Percentiles rank a stretch among this genome's conserved stretches.
Evolutionary conservation across 1,140 invertebrate genomes (phyloP).

Genomic region (Monochamus saltuarius): DNA sequence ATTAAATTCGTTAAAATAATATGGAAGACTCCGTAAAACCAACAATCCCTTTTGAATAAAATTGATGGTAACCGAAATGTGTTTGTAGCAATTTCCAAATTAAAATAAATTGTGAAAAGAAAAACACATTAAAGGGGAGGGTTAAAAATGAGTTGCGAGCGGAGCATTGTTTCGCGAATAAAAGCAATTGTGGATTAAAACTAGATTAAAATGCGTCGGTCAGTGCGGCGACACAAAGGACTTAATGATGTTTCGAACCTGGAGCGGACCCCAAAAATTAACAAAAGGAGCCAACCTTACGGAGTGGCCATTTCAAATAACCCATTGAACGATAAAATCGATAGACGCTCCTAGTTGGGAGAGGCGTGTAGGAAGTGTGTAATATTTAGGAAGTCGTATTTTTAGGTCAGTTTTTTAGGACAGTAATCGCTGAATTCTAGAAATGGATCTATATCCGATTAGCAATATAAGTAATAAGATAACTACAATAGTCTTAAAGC

Average conservation of each 20-base stretch:
- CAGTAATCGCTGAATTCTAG: too few relatives aligned
- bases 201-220: slow-evolving; percentile 1
- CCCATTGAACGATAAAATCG: too few relatives aligned
- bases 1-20: slow-evolving; percentile 3
- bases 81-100: slow-evolving; percentile 18
- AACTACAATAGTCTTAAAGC: too few relatives aligned
- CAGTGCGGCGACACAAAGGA: not conserved
- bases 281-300: too few relatives aligned
- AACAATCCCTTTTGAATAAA: slow-evolving; percentile 12
- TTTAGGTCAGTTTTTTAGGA: too few relatives aligned
- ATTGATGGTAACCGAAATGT: slow-evolving; percentile 15
- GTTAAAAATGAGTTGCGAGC: slow-evolving; percentile 2
- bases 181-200: slow-evolving; percentile 7
- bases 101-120: slow-evolving; percentile 14
- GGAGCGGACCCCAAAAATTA: too few relatives aligned
- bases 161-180: slow-evolving; percentile 10
- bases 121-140: slow-evolving; percentile 11
- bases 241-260: not conserved
- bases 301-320: too few relatives aligned
- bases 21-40: not conserved
- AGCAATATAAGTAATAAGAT: too few relatives aligned
- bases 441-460: too few relatives aligned
- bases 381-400: too few relatives aligned
- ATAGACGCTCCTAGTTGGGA: too few relatives aligned
- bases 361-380: too few relatives aligned